A percentile compares a stretch with the other conserved stretches of the same genome.
phyloP scores from a whole-genome alignment of 2,888 invertebrate species.

The Erebia epiphron region DNA sequence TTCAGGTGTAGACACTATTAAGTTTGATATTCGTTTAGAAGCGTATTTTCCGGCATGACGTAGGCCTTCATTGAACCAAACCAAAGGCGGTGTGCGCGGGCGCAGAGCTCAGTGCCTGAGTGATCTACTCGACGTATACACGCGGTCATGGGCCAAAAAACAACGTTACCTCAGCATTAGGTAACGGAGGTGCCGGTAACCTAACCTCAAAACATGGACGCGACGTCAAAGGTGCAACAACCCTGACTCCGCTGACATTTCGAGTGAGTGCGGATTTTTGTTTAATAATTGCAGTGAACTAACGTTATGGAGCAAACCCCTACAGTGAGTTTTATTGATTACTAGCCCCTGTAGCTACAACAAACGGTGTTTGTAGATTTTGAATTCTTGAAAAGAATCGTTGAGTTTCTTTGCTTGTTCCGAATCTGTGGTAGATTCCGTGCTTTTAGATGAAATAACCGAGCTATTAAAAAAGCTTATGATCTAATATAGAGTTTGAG shows the following conservation, averaged over 20 bases:
- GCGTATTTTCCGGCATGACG: slow-evolving; percentile 81
- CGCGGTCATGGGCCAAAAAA: slow-evolving; percentile 66
- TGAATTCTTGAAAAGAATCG: not conserved
- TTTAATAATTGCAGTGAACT: slow-evolving; percentile 62
- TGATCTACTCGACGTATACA: slow-evolving; percentile 79
- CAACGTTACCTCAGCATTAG: slow-evolving; percentile 39
- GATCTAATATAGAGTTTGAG: not conserved
- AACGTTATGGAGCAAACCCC: slow-evolving; percentile 50
- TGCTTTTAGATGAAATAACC: not conserved
- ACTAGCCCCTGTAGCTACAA: not conserved
- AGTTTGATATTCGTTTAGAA: slow-evolving; percentile 64
- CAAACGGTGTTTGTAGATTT: slow-evolving; percentile 9
- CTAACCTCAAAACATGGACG: slow-evolving; percentile 63
- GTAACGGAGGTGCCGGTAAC: slow-evolving; percentile 51
- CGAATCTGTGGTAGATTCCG: not conserved
- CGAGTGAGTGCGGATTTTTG: slow-evolving; percentile 75
- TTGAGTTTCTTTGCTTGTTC: not conserved
- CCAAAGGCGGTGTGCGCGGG: slow-evolving; percentile 65
- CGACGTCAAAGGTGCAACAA: slow-evolving; percentile 59
- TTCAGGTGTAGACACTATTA: slow-evolving; percentile 65
- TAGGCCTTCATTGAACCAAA: slow-evolving; percentile 72
- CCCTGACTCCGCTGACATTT: slow-evolving; percentile 52
- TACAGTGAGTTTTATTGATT: slow-evolving; percentile 60
- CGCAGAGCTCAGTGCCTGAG: slow-evolving; percentile 74
- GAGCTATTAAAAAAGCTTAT: not conserved